These are phyloP conservation scores for Eupithecia exiguata DNA, from an alignment of 2,888 invertebrate genomes.

Conservation along the genomic window DNA sequence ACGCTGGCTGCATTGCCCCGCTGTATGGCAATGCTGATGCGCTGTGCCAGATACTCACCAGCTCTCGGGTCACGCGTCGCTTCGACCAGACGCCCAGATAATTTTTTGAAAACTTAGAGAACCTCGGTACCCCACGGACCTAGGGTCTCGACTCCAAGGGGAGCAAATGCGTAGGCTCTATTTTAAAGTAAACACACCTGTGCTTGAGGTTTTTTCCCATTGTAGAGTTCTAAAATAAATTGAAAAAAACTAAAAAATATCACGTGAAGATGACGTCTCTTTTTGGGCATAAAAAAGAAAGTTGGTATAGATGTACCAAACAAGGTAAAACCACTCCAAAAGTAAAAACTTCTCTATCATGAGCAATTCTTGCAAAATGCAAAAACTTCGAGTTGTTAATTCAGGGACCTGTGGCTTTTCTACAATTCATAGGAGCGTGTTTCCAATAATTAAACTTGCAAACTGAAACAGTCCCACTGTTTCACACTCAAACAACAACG, in stretches of 20 bases:
- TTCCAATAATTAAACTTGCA: slow-evolving; percentile 35
- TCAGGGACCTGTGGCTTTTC: slow-evolving; percentile 17
- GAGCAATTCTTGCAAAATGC: slow-evolving; percentile 12
- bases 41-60: too few species aligned
- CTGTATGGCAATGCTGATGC: too few species aligned
- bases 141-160: too few species aligned
- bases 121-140: too few species aligned
- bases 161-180: too few species aligned
- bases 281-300: not conserved
- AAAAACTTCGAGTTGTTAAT: slow-evolving; percentile 18
- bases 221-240: not conserved
- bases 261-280: not conserved
- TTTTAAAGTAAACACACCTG: too few species aligned
- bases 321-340: not conserved
- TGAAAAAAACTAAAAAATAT: not conserved
- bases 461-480: slow-evolving; percentile 30
- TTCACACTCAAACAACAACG: slow-evolving; percentile 15
- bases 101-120: too few species aligned
- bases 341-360: not conserved
- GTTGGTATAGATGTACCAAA: not conserved
- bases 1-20: too few species aligned
- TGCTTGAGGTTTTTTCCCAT: too few species aligned
- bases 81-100: too few species aligned
- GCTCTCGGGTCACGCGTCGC: too few species aligned
- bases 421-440: slow-evolving; percentile 30